Conservation (phyloP, 2,888 invertebrate species). For the Lasioglossum marginatum region DNA sequence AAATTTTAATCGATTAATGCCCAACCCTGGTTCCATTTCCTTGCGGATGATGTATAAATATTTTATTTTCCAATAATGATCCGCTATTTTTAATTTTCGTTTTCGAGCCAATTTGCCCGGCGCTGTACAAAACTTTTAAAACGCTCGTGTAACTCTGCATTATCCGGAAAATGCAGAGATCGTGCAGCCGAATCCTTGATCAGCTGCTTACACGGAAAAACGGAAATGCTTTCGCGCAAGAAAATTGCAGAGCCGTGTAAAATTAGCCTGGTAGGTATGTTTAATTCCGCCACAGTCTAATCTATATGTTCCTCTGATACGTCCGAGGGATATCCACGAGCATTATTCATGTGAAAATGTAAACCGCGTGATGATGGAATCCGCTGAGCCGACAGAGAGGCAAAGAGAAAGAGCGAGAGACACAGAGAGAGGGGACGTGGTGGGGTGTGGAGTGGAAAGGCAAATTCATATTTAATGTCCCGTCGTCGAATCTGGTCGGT, state of each 20-base stretch:
- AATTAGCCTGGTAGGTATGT: not conserved
- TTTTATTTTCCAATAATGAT: no score
- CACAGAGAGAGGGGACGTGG: not conserved
- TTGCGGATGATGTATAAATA: no score
- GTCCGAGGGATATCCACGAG: not conserved
- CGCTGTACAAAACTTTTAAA: not conserved
- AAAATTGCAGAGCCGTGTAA: conserved; percentile 10
- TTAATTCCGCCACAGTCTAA: conserved; percentile 36
- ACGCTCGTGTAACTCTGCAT: not conserved
- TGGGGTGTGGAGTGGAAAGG: not conserved
- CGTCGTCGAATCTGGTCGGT: conserved; percentile 24
- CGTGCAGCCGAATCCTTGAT: not conserved
- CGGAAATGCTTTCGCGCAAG: not conserved
- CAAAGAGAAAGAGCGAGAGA: not conserved
- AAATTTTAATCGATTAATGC: no score
- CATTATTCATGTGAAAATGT: conserved; percentile 33
- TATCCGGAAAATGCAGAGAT: not conserved
- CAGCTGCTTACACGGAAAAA: not conserved
- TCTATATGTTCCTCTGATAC: conserved; percentile 6
- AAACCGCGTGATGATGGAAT: conserved; percentile 49
- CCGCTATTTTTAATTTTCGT: not conserved
- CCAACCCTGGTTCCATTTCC: no score
- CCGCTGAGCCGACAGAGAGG: conserved; percentile 3
- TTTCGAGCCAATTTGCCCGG: not conserved
- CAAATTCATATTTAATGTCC: conserved; percentile 63